Base-by-base conservation (phyloP, 1,140 invertebrate genomes). In the Eriocheir sinensis region DNA sequence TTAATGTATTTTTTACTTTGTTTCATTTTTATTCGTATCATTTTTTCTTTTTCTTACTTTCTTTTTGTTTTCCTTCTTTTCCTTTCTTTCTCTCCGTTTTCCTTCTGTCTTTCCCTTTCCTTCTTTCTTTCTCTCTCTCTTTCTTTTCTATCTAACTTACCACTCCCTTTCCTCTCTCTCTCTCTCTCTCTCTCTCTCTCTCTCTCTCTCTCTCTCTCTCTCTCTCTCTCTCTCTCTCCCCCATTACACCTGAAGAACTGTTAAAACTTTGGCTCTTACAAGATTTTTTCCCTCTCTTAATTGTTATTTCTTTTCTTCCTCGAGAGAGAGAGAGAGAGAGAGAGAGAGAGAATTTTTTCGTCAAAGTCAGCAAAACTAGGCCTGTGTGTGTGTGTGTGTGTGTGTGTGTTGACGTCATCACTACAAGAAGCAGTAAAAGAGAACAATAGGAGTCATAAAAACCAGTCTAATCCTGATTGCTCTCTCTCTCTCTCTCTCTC, bases 121-220 rank as follows among this genome's bases (percentile, higher is more conserved):
- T n/a, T n/a, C 21, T 72, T 72, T 60, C 53, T 21, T 2, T 60
- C 53, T 21, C 53, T 60, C 17, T 21, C 53, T 21, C 53, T 21
- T 21, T 60, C 53, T 21, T 21, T 60, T n/a, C n/a, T n/a, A n/a
- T n/a, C n/a, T n/a, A n/a, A n/a, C n/a, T n/a, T n/a, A n/a, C n/a
- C n/a, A n/a, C 53, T 21, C 53, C 21, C 53, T 21, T 27, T 21
- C 53, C 53, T 21, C 53, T 60, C 53, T 60, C 53, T 60, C 53
- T 60, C 53, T 60, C 53, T 60, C 53, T 60, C 53, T 60, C 53
- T 60, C 53, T 60, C 53, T 60, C 53, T 60, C 53, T 60, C 53
- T 60, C 53, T 48, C 44, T 48, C 44, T 48, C 44, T 48, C 44
- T 48, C 44, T 48, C 44, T 48, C 53, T 60, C 60, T 72, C 60